phyloP scores from a whole-genome alignment of 2,888 invertebrate species.

The Troides oblongomaculatus region DNA sequence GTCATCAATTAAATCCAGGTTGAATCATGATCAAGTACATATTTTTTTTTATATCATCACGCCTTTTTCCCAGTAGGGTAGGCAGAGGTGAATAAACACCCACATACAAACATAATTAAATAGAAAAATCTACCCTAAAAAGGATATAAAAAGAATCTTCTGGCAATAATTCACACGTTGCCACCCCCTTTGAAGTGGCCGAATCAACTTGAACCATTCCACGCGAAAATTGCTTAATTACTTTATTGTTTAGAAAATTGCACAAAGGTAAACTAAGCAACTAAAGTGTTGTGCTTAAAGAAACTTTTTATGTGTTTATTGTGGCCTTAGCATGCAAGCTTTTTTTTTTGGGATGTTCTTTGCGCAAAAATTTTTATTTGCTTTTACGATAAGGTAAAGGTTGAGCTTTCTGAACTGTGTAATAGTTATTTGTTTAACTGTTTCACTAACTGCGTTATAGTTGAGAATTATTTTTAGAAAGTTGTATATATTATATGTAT shows the following conservation, averaged over 20 bases:
- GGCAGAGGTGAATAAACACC: no score
- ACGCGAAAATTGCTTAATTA: constrained; percentile 24
- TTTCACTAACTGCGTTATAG: neutral
- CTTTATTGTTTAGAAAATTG: constrained; percentile 24
- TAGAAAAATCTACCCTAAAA: neutral
- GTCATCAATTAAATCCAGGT: no score
- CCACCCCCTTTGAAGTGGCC: neutral
- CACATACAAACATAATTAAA: no score
- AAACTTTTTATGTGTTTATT: constrained; percentile 27
- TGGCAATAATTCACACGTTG: neutral
- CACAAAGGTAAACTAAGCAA: constrained; percentile 24
- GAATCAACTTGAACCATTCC: neutral
- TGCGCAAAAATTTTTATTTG: constrained; percentile 10
- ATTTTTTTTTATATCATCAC: no score
- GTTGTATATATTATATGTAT: no score
- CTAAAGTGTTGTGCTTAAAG: constrained; percentile 17
- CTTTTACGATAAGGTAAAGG: constrained; percentile 7
- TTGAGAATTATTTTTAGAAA: no score
- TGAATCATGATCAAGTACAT: no score
- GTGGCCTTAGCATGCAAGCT: constrained; percentile 3
- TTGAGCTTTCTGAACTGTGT: constrained; percentile 1
- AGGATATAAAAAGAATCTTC: neutral
- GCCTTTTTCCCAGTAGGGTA: no score
- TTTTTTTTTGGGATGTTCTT: constrained; percentile 8
- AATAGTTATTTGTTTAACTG: neutral